These are phyloP conservation scores for Diploptera punctata DNA, from an alignment of 2,888 invertebrate species.

Conservation along the genomic window DNA sequence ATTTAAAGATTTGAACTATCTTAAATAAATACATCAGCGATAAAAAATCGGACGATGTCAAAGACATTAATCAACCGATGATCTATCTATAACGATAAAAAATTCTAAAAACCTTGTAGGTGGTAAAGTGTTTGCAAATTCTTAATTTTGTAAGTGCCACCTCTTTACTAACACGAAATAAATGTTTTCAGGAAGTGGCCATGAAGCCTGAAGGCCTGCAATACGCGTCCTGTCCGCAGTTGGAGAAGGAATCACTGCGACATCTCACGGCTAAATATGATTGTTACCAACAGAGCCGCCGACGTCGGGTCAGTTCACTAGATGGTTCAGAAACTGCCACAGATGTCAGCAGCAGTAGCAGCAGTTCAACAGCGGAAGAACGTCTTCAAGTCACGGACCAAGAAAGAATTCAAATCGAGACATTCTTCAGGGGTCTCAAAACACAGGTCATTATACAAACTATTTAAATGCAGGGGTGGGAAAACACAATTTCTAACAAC, in stretches of 20 bases:
- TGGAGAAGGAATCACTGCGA: conserved; percentile 36
- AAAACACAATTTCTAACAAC: too few relatives aligned
- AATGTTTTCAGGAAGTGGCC: too few relatives aligned
- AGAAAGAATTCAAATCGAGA: conserved; percentile 73
- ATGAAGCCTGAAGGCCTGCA: conserved; percentile 23
- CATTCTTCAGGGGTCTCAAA: conserved; percentile 77
- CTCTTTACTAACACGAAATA: too few relatives aligned
- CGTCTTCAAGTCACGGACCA: conserved; percentile 61
- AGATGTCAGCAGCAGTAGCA: conserved; percentile 24
- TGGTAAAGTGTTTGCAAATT: too few relatives aligned
- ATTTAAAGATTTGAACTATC: too few relatives aligned
- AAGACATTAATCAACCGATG: too few relatives aligned
- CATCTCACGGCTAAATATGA: conserved; percentile 42
- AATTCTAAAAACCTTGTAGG: too few relatives aligned
- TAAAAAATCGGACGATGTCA: too few relatives aligned
- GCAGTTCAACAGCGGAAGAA: conserved; percentile 11
- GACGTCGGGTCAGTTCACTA: conserved; percentile 38
- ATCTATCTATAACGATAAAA: too few relatives aligned
- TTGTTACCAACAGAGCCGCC: conserved; percentile 34
- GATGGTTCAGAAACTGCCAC: conserved; percentile 39
- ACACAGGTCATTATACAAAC: conserved; percentile 63
- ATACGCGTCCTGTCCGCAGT: conserved; percentile 43
- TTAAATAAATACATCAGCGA: too few relatives aligned
- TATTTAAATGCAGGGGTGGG: too few relatives aligned
- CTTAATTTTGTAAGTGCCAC: too few relatives aligned